Conservation (phyloP, 1,140 invertebrate species). For the Eupristina koningsbergeri region DNA sequence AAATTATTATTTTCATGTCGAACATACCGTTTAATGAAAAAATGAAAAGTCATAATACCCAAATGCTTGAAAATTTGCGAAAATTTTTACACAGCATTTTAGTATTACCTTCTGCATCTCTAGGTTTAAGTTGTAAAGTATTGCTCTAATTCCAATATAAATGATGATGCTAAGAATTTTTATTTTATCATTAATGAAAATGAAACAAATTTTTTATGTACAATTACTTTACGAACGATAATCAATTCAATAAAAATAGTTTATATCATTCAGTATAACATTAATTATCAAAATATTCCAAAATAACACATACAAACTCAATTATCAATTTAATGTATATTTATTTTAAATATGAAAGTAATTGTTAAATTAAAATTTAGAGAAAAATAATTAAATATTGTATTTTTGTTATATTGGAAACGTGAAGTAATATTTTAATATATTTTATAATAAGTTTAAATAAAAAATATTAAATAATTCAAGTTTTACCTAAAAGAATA, state of each 20-base stretch:
- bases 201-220: too few species aligned
- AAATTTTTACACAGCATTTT: neutral
- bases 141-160: neutral
- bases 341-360: too few species aligned
- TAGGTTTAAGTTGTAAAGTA: neutral
- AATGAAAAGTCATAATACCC: neutral
- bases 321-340: slow-evolving; percentile 18
- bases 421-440: too few species aligned
- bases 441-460: too few species aligned
- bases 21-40: neutral
- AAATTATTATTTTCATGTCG: neutral
- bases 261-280: too few species aligned
- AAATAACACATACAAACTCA: slow-evolving; percentile 6
- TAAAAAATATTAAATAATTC: too few species aligned
- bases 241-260: too few species aligned
- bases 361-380: too few species aligned
- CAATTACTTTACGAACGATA: too few species aligned
- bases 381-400: too few species aligned
- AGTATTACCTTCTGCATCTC: neutral
- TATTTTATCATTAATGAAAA: neutral
- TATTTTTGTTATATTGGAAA: too few species aligned
- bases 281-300: neutral
- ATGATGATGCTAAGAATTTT: neutral
- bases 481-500: too few species aligned
- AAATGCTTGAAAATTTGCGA: neutral